phyloP scores from a whole-genome alignment of 2,888 invertebrate species.

The Chymomyza fuscimana region DNA sequence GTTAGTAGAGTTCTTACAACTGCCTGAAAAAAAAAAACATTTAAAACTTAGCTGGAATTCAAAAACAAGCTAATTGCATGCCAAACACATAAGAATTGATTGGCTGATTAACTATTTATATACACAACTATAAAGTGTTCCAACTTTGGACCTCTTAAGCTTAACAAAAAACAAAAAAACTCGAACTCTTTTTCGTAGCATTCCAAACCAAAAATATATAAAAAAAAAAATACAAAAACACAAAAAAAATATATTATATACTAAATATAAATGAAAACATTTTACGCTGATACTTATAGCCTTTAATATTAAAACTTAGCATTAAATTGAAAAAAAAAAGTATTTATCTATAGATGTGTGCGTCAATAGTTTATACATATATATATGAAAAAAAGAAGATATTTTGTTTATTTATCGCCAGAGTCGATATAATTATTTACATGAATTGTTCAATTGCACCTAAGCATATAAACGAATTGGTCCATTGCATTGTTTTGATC shows the following conservation, averaged over 20 bases:
- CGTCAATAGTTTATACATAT: slow-evolving; percentile 9
- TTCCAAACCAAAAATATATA: not conserved
- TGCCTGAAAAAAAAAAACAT: slow-evolving; percentile 30
- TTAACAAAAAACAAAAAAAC: slow-evolving; percentile 6
- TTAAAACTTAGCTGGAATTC: not conserved
- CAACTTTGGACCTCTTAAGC: slow-evolving; percentile 26
- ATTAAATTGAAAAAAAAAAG: not conserved
- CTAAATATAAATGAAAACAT: slow-evolving; percentile 24
- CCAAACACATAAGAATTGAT: slow-evolving; percentile 2
- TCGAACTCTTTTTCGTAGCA: not conserved
- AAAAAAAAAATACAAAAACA: slow-evolving; percentile 1
- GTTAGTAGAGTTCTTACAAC: slow-evolving; percentile 6
- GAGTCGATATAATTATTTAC: slow-evolving; percentile 14
- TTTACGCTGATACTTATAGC: slow-evolving; percentile 71
- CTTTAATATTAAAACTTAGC: slow-evolving; percentile 47
- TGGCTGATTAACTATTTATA: not conserved
- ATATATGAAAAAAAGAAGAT: slow-evolving; percentile 23
- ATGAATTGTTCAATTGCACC: slow-evolving; percentile 20
- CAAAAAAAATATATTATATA: not conserved
- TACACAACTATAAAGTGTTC: not conserved
- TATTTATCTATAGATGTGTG: not conserved
- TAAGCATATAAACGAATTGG: slow-evolving; percentile 31
- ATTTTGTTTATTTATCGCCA: not conserved
- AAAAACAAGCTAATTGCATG: slow-evolving; percentile 1
- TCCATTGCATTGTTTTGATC: slow-evolving; percentile 63